Evolutionary conservation across 2,888 invertebrate genomes (phyloP).

Genomic region (Tachystola acroxantha): DNA sequence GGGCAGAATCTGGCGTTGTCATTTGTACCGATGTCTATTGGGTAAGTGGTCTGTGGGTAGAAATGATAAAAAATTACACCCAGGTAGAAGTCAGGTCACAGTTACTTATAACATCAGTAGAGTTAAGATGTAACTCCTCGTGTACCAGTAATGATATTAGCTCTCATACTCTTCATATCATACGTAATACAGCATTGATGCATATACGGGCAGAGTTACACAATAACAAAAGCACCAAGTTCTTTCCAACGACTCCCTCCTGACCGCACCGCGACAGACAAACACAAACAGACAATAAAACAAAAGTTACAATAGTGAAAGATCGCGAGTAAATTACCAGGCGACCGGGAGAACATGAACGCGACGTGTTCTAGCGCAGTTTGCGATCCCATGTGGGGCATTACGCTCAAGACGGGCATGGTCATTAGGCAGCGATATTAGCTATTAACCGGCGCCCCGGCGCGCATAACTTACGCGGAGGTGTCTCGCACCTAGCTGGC

Average conservation of each 20-base stretch:
- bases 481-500: constrained; percentile 26
- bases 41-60: too few relatives aligned
- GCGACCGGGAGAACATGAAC: constrained; percentile 32
- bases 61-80: too few relatives aligned
- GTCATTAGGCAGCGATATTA: constrained; percentile 77
- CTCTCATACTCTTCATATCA: too few relatives aligned
- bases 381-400: constrained; percentile 60
- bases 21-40: too few relatives aligned
- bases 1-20: too few relatives aligned
- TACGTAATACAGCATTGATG: too few relatives aligned
- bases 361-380: constrained; percentile 34
- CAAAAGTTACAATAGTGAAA: constrained; percentile 21
- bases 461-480: constrained; percentile 54
- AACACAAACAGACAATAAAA: constrained; percentile 15
- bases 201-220: too few relatives aligned
- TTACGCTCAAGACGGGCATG: constrained; percentile 69
- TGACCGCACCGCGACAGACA: constrained; percentile 7
- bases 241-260: neutral
- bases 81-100: too few relatives aligned
- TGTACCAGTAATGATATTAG: too few relatives aligned
- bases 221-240: too few relatives aligned
- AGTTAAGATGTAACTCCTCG: too few relatives aligned
- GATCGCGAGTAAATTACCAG: constrained; percentile 39
- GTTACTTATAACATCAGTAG: too few relatives aligned
- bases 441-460: constrained; percentile 70